Conservation (phyloP, 37 sponge, comb jelly and placozoan genomes). For the Agelas oroides region DNA sequence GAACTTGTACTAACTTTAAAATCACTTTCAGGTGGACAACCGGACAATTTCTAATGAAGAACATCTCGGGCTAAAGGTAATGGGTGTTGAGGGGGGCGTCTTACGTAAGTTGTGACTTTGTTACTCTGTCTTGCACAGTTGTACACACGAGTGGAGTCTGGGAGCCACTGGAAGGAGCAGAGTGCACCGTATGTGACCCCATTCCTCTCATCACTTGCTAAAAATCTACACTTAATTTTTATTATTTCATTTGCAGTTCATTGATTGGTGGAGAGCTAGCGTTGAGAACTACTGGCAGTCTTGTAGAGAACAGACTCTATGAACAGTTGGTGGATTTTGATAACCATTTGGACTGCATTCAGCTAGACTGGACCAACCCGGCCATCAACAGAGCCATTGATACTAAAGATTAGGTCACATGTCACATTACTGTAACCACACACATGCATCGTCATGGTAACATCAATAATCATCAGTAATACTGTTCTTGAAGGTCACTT, state of each 20-base stretch:
- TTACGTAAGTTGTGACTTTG: too few relatives aligned
- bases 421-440: too few relatives aligned
- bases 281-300: neutral
- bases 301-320: conserved; percentile 29
- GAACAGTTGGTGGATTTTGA: conserved; percentile 82
- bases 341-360: conserved; percentile 74
- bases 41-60: neutral
- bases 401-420: neutral
- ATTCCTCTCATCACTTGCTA: too few relatives aligned
- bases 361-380: conserved; percentile 84
- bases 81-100: too few relatives aligned
- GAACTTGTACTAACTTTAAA: neutral
- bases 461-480: too few relatives aligned
- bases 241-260: neutral
- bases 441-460: too few relatives aligned
- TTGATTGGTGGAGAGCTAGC: neutral
- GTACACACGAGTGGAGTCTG: too few relatives aligned
- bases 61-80: conserved; percentile 5
- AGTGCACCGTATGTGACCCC: neutral
- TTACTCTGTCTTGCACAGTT: too few relatives aligned
- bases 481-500: conserved; percentile 23
- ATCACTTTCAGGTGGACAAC: conserved; percentile 17
- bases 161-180: conserved; percentile 45
- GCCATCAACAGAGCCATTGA: conserved; percentile 55
- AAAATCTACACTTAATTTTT: too few relatives aligned